Percentiles rank a stretch among this genome's conserved stretches.
Conservation (phyloP, 2,113 vertebrate genomes). For the Pyrgilauda ruficollis region DNA sequence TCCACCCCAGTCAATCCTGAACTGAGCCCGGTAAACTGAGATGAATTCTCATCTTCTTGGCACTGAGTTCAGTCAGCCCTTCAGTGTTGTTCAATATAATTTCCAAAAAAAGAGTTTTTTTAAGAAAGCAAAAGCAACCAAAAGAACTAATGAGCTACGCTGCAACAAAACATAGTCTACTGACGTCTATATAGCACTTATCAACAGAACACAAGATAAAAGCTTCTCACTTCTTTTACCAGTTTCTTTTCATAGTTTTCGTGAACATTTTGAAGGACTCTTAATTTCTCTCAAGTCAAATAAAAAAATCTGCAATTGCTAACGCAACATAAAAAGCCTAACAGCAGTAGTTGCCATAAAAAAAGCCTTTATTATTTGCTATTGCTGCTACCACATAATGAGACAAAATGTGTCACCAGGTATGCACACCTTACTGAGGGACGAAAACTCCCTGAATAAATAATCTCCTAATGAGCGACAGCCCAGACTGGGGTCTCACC, state of each 20-base stretch:
- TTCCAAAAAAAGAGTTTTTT: not conserved
- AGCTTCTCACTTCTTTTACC: not conserved
- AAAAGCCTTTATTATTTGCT: slow-evolving; percentile 1
- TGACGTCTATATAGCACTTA: not conserved
- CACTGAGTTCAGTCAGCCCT: not conserved
- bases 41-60: not conserved
- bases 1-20: not conserved
- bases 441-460: not conserved
- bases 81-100: not conserved
- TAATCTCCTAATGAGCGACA: not conserved
- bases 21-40: not conserved
- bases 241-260: not conserved
- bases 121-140: not conserved
- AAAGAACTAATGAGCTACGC: slow-evolving; percentile 3
- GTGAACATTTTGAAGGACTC: not conserved
- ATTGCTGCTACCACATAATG: not conserved
- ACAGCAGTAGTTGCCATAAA: not conserved
- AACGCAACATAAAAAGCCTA: slow-evolving; percentile 15
- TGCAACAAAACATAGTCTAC: not conserved
- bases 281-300: not conserved
- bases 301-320: not conserved
- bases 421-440: not conserved
- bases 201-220: not conserved
- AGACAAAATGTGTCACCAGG: not conserved
- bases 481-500: not conserved